Evolutionary conservation across 2,888 invertebrate species (phyloP).

Genomic region (Diaprepes abbreviatus): DNA sequence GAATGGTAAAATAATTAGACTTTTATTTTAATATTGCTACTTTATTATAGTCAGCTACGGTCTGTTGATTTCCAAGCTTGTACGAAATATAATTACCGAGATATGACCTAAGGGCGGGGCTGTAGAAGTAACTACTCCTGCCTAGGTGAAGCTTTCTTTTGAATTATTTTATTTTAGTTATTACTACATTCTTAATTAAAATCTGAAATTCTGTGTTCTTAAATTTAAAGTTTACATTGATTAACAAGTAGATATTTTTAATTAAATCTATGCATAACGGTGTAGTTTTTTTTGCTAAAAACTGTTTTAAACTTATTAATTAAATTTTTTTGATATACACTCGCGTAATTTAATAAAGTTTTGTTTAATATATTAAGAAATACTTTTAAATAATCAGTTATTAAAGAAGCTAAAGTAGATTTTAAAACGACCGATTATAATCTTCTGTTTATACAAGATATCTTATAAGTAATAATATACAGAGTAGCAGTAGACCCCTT

Average conservation of each 20-base stretch:
- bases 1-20: constrained; percentile 7
- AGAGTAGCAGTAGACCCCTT: too few relatives aligned
- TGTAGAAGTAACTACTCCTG: constrained; percentile 3
- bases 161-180: constrained; percentile 11
- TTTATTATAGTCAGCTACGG: constrained; percentile 63
- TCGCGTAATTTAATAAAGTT: too few relatives aligned
- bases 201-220: not conserved
- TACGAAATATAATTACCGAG: constrained; percentile 52
- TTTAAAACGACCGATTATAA: too few relatives aligned
- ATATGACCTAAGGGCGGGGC: constrained; percentile 21
- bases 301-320: too few relatives aligned
- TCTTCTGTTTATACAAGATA: too few relatives aligned
- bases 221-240: not conserved
- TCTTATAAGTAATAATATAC: too few relatives aligned
- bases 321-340: too few relatives aligned
- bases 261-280: not conserved
- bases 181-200: constrained; percentile 13
- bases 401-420: too few relatives aligned
- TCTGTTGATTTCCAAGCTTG: constrained; percentile 57
- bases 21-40: constrained; percentile 51
- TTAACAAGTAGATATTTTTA: not conserved
- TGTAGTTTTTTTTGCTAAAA: not conserved
- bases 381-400: too few relatives aligned
- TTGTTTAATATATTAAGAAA: too few relatives aligned
- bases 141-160: constrained; percentile 3